Base-by-base conservation (phyloP, 2,113 vertebrate species). In the Desmodus rotundus region DNA sequence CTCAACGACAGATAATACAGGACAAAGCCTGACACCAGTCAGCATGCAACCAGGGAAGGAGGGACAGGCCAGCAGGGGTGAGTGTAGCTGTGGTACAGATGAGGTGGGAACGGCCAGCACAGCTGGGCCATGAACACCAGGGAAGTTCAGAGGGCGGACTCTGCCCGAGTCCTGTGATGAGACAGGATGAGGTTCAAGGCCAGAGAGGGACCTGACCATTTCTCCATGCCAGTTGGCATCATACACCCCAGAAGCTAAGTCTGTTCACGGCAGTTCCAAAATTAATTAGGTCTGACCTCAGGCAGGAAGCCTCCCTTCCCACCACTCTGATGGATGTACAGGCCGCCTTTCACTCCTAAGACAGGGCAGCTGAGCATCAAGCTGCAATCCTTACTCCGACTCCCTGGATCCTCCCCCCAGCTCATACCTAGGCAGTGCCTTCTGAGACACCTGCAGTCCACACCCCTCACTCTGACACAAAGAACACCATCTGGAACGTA, bases 51-150 rank as follows among this genome's bases (percentile, higher is more conserved):
- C 13, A 38, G 5, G 38, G 8, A 33, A 56, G 10, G 10, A 58
- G 78, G 47, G 22, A 4, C 0, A 1, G 45, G 50, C 58, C 58
- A 5, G 50, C 1, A 15, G 19, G 61, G 11, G 3, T n/a, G 47
- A 56, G 15, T 0, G 8, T 5, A 2, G 19, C 50, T 12, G 1
- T 1, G 5, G 5, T 2, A 50, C 36, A 65, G n/a, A 81, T 5
- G 8, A 77, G 15, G 16, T 16, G 4, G 43, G 24, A 19, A 24
- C 47, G 63, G 4, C 47, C 43, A 54, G 36, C 50, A 12, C 3
- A 19, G 26, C 20, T 2, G 33, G 74, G 19, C 15, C 70, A 3
- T 2, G 0, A 8, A 8, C 2, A 1, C n/a, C 43, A 7, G 0
- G 20, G 4, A 41, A 52, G 41, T 20, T 33, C 28, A 47, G 36